A percentile compares a stretch with the other conserved stretches of the same genome.
Conservation (phyloP, 2,888 invertebrate species). For the Platycnemis pennipes region DNA sequence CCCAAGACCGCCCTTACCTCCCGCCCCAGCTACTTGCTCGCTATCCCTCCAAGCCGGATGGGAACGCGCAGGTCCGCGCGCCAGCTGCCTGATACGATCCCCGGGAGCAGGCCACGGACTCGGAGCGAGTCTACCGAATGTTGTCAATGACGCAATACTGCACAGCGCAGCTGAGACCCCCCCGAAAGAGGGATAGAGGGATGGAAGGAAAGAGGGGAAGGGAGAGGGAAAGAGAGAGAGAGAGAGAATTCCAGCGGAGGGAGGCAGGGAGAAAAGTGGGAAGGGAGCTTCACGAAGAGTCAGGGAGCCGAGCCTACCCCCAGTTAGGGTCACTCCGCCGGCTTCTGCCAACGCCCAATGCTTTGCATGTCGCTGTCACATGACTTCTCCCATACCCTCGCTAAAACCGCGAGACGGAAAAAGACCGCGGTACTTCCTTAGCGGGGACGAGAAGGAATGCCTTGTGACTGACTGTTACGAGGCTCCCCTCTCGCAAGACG, state of each 20-base stretch:
- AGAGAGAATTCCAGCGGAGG: background rate
- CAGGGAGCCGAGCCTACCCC: background rate
- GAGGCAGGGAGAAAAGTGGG: background rate
- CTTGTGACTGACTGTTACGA: too few species aligned
- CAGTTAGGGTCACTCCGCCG: constrained; percentile 46
- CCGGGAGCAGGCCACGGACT: background rate
- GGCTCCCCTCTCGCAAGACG: too few species aligned
- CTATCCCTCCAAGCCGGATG: constrained; percentile 46
- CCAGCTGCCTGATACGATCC: background rate
- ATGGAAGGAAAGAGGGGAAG: background rate
- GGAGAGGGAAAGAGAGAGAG: background rate
- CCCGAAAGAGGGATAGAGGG: background rate
- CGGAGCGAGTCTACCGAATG: constrained; percentile 38
- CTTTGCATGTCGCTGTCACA: constrained; percentile 54
- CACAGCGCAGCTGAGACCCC: constrained; percentile 57
- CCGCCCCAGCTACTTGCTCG: background rate
- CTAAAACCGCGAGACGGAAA: too few species aligned
- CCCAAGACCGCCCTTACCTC: background rate
- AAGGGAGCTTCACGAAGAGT: background rate
- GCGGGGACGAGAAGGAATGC: too few species aligned
- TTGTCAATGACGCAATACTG: constrained; percentile 66
- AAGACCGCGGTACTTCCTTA: too few species aligned
- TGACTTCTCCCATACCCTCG: background rate
- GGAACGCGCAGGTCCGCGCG: background rate
- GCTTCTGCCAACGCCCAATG: constrained; percentile 51